Conservation (phyloP, 2,888 invertebrate species). For the Cephus nigrinus region DNA sequence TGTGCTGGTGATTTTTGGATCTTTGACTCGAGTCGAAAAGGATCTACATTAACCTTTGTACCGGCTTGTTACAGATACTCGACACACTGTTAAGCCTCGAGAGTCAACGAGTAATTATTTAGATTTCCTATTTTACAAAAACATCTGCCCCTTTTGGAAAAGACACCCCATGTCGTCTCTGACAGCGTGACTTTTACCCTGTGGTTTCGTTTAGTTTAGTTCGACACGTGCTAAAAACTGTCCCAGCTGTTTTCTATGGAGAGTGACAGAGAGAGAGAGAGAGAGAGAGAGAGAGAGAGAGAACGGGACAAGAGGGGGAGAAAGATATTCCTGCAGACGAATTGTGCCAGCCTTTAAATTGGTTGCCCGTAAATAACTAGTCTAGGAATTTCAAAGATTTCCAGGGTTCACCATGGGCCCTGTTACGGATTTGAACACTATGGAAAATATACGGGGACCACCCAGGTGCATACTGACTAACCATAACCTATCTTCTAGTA, state of each 20-base stretch:
- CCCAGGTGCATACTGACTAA: background rate
- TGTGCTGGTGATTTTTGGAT: background rate
- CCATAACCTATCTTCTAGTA: background rate
- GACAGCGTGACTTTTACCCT: background rate
- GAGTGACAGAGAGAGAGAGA: background rate
- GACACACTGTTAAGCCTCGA: background rate
- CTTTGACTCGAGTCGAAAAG: background rate
- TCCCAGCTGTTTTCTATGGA: conserved; percentile 9
- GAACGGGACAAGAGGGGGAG: background rate
- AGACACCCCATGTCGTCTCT: background rate
- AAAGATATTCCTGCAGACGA: conserved; percentile 16
- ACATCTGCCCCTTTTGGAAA: background rate
- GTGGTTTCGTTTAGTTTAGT: conserved; percentile 6
- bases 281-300: background rate
- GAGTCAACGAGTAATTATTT: conserved; percentile 5
- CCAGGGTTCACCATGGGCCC: background rate
- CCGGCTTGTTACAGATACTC: background rate
- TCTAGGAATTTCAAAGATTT: conserved; percentile 4
- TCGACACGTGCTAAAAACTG: conserved; percentile 29
- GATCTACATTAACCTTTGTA: background rate
- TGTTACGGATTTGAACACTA: background rate
- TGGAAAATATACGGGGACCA: conserved; percentile 3
- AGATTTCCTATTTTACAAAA: background rate
- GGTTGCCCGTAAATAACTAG: conserved; percentile 33
- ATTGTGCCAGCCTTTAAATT: conserved; percentile 30